Conservation (phyloP, 2,888 invertebrate genomes). For the Cacoxenus indagator region DNA sequence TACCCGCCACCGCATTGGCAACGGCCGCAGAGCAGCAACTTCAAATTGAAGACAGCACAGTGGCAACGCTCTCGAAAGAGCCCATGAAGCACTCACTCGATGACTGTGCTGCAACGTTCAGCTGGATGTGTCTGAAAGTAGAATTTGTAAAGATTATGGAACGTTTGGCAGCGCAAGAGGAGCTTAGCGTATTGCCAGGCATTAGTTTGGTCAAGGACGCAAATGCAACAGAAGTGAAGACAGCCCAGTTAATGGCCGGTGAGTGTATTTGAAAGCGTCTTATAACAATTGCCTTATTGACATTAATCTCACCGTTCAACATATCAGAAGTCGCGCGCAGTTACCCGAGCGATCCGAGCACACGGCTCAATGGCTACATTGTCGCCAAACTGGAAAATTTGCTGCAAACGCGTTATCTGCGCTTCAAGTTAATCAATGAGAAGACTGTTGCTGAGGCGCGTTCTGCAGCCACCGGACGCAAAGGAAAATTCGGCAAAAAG, state of each 20-base stretch:
- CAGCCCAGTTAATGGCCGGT: conserved; percentile 79
- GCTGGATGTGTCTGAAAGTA: conserved; percentile 83
- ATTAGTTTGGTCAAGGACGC: conserved; percentile 80
- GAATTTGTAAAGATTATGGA: conserved; percentile 84
- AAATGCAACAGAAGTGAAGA: conserved; percentile 74
- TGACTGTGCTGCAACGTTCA: conserved; percentile 75
- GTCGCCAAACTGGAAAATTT: conserved; percentile 80
- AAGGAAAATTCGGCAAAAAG: conserved; percentile 74
- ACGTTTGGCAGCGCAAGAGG: conserved; percentile 77
- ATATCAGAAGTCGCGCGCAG: conserved; percentile 81
- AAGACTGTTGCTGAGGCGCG: conserved; percentile 75
- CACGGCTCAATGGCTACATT: conserved; percentile 82
- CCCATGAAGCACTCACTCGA: conserved; percentile 65
- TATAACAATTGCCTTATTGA: no score
- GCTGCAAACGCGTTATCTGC: conserved; percentile 81
- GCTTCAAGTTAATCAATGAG: conserved; percentile 80
- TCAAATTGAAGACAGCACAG: conserved; percentile 22
- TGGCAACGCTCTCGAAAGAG: conserved; percentile 29
- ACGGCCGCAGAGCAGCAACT: conserved; percentile 39
- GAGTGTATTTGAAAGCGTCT: conserved; percentile 20
- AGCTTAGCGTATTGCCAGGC: conserved; percentile 80
- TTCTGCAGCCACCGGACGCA: conserved; percentile 73
- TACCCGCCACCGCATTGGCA: no score
- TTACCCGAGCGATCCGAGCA: conserved; percentile 82
- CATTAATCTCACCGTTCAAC: not conserved